Evolutionary conservation across 2,113 vertebrate genomes (phyloP).

Genomic region (Engystomops pustulosus): DNA sequence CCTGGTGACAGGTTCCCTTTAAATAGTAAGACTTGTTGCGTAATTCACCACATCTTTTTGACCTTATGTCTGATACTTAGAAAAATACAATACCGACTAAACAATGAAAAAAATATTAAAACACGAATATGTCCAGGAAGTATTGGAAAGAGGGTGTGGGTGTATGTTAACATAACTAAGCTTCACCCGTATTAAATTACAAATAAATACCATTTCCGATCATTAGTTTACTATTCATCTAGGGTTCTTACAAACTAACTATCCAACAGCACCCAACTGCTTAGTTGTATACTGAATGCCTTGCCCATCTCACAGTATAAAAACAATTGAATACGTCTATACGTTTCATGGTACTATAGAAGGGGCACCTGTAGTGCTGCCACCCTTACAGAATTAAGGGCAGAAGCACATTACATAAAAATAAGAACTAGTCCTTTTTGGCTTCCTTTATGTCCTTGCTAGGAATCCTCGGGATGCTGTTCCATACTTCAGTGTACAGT

Average conservation of each 20-base stretch:
- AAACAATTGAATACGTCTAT: not conserved
- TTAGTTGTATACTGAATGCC: too few relatives aligned
- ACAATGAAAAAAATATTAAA: not conserved
- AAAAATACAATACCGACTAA: not conserved
- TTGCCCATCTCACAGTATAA: not conserved
- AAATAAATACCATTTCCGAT: too few relatives aligned
- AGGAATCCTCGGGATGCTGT: constrained; percentile 67
- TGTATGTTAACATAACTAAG: too few relatives aligned
- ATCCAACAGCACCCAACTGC: too few relatives aligned
- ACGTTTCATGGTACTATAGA: not conserved
- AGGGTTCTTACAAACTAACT: too few relatives aligned
- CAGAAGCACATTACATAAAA: not conserved
- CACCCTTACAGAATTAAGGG: not conserved
- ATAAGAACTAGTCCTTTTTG: constrained; percentile 71
- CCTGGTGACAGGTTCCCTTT: too few relatives aligned
- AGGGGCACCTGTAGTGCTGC: not conserved
- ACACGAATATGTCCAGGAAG: not conserved
- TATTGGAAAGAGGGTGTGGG: too few relatives aligned
- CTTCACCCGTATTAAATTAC: too few relatives aligned
- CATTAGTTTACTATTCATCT: too few relatives aligned
- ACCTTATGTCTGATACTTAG: not conserved
- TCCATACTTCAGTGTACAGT: constrained; percentile 92
- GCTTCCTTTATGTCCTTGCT: constrained; percentile 62
- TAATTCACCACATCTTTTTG: too few relatives aligned
- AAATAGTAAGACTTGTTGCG: too few relatives aligned